Percentiles rank a stretch among this genome's conserved stretches.
Evolutionary conservation across 2,888 invertebrate species (phyloP).

Genomic region (Trissonchulus sp.): DNA sequence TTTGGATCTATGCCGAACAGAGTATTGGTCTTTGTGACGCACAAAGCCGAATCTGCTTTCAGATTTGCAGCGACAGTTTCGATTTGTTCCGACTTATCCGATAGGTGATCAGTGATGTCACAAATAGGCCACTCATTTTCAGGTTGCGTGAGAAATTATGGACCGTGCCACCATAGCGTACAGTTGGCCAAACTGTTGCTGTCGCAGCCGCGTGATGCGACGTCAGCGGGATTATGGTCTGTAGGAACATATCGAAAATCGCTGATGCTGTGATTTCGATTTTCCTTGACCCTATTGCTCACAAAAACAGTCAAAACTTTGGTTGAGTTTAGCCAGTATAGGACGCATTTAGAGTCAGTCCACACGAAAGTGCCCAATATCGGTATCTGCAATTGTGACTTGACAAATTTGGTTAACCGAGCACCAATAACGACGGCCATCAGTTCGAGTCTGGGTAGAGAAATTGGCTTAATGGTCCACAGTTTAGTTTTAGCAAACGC

Average conservation of each 20-base stretch:
- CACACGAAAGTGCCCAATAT: slow-evolving; percentile 32
- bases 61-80: too few relatives aligned
- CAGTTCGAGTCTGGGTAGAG: slow-evolving; percentile 37
- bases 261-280: slow-evolving; percentile 31
- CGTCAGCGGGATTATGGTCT: slow-evolving; percentile 41
- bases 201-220: slow-evolving; percentile 36
- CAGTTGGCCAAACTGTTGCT: slow-evolving; percentile 30
- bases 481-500: slow-evolving; percentile 38
- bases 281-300: slow-evolving; percentile 38
- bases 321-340: slow-evolving; percentile 36
- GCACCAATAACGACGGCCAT: slow-evolving; percentile 29
- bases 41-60: too few relatives aligned
- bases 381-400: slow-evolving; percentile 36
- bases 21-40: too few relatives aligned
- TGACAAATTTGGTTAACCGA: slow-evolving; percentile 30
- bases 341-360: slow-evolving; percentile 37
- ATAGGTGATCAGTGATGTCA: too few relatives aligned
- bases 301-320: slow-evolving; percentile 34
- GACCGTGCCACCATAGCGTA: slow-evolving; percentile 40
- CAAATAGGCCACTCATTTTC: too few relatives aligned
- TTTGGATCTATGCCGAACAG: not conserved
- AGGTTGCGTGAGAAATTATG: slow-evolving; percentile 38
- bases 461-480: slow-evolving; percentile 38
- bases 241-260: slow-evolving; percentile 38
- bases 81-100: too few relatives aligned